Evolutionary conservation across 2,797 vertebrate species (phyloP).

Genomic region (Ataeniobius toweri): DNA sequence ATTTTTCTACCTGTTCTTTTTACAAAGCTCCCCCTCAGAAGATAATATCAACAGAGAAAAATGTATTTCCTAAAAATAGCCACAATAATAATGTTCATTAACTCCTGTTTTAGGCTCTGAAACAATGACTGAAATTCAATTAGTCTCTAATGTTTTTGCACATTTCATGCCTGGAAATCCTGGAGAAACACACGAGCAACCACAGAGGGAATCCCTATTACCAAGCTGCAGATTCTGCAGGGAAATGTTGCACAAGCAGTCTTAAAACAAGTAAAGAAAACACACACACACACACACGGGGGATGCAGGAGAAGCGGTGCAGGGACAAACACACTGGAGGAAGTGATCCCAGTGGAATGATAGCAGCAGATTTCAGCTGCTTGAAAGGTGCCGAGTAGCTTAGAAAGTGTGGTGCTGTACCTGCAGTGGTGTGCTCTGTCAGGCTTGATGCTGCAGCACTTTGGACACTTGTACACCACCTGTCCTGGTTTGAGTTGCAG

Average conservation of each 20-base stretch:
- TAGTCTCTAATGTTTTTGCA: slow-evolving; percentile 51
- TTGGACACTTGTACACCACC: slow-evolving; percentile 98
- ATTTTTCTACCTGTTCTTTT: not conserved
- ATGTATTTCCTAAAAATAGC: not conserved
- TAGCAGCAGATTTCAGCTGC: slow-evolving; percentile 29
- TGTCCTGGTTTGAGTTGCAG: slow-evolving; percentile 96
- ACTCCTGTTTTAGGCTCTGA: not conserved
- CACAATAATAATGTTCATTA: not conserved
- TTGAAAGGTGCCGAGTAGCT: slow-evolving; percentile 7
- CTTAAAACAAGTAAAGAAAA: not conserved
- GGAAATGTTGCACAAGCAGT: slow-evolving; percentile 34
- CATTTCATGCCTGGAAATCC: slow-evolving; percentile 55
- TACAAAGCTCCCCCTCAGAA: not conserved
- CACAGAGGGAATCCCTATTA: slow-evolving; percentile 44
- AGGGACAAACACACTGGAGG: slow-evolving; percentile 12
- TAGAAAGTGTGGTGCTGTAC: slow-evolving; percentile 34
- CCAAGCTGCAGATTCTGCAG: slow-evolving; percentile 40
- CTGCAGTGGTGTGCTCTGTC: slow-evolving; percentile 92
- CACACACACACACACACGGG: slow-evolving; percentile 5
- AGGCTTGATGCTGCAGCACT: slow-evolving; percentile 99
- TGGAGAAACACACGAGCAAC: slow-evolving; percentile 33
- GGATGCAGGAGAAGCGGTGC: slow-evolving; percentile 10
- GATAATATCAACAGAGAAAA: not conserved
- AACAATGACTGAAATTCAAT: slow-evolving; percentile 45
- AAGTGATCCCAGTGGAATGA: slow-evolving; percentile 14